Percentiles rank a stretch among this genome's conserved stretches.
phyloP scores from a whole-genome alignment of 1,140 invertebrate species.

The Argopecten irradians region DNA sequence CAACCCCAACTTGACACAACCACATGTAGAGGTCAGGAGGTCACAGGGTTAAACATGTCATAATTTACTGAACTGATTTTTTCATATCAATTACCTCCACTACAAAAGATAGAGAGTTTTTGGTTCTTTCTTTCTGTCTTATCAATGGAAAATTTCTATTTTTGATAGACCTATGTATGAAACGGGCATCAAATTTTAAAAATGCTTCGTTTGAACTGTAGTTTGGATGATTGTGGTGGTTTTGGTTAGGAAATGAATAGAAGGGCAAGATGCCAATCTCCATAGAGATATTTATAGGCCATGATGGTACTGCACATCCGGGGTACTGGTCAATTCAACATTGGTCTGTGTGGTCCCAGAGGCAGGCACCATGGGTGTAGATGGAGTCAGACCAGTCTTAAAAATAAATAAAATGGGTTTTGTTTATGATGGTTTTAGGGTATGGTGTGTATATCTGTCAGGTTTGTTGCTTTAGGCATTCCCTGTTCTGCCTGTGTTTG shows the following conservation, averaged over 20 bases:
- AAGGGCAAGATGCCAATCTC: conserved; percentile 13
- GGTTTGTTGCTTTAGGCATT: conserved; percentile 29
- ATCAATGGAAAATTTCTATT: too few species aligned
- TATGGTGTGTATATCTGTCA: conserved; percentile 33
- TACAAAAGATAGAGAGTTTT: too few species aligned
- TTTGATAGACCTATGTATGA: too few species aligned
- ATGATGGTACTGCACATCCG: background rate
- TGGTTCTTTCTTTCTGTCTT: too few species aligned
- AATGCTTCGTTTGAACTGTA: background rate
- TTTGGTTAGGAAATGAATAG: background rate
- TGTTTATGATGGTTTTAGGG: conserved; percentile 27
- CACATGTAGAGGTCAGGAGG: conserved; percentile 20
- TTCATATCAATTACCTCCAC: background rate
- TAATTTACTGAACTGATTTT: background rate
- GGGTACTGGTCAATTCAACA: conserved; percentile 6
- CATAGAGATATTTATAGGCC: background rate
- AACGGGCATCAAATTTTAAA: too few species aligned
- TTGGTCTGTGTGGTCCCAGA: conserved; percentile 32
- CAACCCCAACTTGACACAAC: background rate
- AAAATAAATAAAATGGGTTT: conserved; percentile 40
- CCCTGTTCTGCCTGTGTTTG: background rate
- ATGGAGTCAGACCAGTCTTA: conserved; percentile 30
- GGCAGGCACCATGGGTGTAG: background rate
- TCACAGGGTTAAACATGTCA: conserved; percentile 9
- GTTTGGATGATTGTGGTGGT: background rate